phyloP scores from a whole-genome alignment of 2,113 vertebrate genomes.

The Puma concolor region DNA sequence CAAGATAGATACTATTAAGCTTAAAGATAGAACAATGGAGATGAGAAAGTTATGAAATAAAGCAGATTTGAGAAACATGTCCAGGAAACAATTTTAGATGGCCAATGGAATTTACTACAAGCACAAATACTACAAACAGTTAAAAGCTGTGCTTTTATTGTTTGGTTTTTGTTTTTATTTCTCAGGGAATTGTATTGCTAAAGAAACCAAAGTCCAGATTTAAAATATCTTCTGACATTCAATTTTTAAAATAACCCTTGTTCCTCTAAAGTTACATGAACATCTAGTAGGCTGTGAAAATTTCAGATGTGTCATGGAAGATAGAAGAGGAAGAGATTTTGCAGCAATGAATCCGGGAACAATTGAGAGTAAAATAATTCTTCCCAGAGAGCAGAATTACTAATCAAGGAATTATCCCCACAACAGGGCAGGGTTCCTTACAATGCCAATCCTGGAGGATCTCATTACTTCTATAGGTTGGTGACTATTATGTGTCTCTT shows the following conservation, averaged over 20 bases:
- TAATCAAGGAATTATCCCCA: neutral
- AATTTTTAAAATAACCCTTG: neutral
- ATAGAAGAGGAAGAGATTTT: neutral
- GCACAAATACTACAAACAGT: neutral
- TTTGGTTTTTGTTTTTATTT: neutral
- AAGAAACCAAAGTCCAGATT: neutral
- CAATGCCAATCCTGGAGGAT: neutral
- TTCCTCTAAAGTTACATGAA: neutral
- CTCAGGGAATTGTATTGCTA: neutral
- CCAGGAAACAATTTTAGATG: neutral
- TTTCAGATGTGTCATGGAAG: neutral
- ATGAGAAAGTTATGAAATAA: neutral
- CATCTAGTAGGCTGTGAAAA: neutral
- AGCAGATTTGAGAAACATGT: neutral
- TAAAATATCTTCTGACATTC: neutral
- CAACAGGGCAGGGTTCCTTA: neutral
- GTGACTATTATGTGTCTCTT: neutral
- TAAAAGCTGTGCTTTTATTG: neutral
- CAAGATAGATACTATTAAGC: neutral
- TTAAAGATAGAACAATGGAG: neutral
- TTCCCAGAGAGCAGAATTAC: neutral
- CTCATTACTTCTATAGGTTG: neutral
- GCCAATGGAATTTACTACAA: neutral
- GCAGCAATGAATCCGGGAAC: neutral
- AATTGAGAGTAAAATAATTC: neutral